These are phyloP conservation scores for Eupithecia exiguata DNA, from an alignment of 2,888 invertebrate species.

Conservation along the genomic window DNA sequence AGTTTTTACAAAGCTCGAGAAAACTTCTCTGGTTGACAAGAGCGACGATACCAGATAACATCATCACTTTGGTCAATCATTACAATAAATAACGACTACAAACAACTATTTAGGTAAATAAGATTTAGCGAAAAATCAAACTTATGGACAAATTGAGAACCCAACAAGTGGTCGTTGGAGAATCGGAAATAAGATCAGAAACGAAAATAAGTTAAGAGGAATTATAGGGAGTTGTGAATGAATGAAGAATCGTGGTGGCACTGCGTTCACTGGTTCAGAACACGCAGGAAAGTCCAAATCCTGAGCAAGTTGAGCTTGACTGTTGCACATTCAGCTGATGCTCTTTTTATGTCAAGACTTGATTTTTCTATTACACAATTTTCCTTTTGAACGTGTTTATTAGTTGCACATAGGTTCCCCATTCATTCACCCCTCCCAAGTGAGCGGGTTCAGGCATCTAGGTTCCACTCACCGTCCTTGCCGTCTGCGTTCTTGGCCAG, in stretches of 20 bases:
- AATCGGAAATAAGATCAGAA: conserved; percentile 22
- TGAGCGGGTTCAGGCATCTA: conserved; percentile 26
- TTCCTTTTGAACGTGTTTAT: background rate
- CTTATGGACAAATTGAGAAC: conserved; percentile 58
- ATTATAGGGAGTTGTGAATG: conserved; percentile 42
- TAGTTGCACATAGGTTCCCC: background rate
- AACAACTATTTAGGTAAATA: conserved; percentile 21
- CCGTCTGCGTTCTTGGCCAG: conserved; percentile 94
- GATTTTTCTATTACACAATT: background rate
- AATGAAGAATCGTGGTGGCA: conserved; percentile 11
- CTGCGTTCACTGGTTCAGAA: background rate
- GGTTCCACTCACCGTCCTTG: conserved; percentile 83
- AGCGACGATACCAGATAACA: conserved; percentile 33
- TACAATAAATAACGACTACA: conserved; percentile 49
- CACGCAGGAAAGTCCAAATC: background rate
- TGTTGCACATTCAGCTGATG: background rate
- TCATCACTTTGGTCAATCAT: conserved; percentile 61
- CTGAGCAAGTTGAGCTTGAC: background rate
- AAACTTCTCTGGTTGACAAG: conserved; percentile 53
- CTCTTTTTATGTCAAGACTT: background rate
- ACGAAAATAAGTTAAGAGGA: conserved; percentile 45
- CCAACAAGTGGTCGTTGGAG: conserved; percentile 61
- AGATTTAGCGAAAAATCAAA: conserved; percentile 31
- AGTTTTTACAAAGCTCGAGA: conserved; percentile 38
- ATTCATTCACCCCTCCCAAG: conserved; percentile 32